Conservation (phyloP, 2,888 invertebrate genomes). For the Cinara cedri region DNA sequence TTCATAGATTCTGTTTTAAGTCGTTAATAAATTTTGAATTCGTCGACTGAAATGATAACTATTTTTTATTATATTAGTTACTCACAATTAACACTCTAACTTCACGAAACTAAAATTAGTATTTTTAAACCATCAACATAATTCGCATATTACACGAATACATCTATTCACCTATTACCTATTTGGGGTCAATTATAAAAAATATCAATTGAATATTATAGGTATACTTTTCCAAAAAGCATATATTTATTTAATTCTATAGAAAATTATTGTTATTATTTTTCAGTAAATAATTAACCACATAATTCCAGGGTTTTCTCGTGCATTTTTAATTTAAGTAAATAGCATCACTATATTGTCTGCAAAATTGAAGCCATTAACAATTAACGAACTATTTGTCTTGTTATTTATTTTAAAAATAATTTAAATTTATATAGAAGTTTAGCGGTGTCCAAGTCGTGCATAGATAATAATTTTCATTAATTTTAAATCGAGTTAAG, state of each 20-base stretch:
- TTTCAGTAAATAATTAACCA: constrained; percentile 18
- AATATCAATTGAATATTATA: background rate
- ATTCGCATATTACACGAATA: too few species aligned
- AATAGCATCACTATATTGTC: constrained; percentile 7
- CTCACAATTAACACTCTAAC: background rate
- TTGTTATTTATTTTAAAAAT: constrained; percentile 22
- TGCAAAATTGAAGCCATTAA: constrained; percentile 31
- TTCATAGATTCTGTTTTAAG: background rate
- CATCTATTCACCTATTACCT: too few species aligned
- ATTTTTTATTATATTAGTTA: background rate
- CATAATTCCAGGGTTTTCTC: background rate
- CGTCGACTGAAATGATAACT: background rate
- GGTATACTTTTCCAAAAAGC: constrained; percentile 14
- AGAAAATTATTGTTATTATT: constrained; percentile 15
- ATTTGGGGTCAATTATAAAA: too few species aligned
- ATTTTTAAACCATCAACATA: background rate
- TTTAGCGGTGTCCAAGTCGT: constrained; percentile 7
- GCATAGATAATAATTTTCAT: too few species aligned
- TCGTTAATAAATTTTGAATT: background rate
- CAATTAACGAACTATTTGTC: constrained; percentile 18
- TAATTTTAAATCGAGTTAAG: too few species aligned
- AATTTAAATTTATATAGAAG: background rate
- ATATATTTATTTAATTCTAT: background rate
- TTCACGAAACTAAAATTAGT: background rate
- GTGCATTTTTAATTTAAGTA: constrained; percentile 21